Evolutionary conservation across 2,888 invertebrate genomes (phyloP).

Genomic region (Embidobia sp.): DNA sequence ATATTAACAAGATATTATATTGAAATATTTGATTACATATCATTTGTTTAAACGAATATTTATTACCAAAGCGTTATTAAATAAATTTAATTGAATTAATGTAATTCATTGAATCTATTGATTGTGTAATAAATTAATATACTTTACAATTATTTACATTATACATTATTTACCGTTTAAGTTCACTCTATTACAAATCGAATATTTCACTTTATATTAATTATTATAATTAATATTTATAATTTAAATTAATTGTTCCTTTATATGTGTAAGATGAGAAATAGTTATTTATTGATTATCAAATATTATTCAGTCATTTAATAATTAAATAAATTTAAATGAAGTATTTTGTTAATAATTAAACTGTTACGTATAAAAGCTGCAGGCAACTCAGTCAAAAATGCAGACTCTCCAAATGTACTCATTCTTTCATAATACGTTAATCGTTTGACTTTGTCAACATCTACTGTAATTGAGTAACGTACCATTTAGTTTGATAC

Average conservation of each 20-base stretch:
- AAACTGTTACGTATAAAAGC: background rate
- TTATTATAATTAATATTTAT: constrained; percentile 21
- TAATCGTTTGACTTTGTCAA: too few species aligned
- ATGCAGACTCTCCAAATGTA: background rate
- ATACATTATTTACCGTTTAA: too few species aligned
- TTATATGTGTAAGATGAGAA: constrained; percentile 1
- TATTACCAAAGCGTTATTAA: background rate
- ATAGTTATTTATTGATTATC: constrained; percentile 1
- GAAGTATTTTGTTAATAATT: constrained; percentile 14
- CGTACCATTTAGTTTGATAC: too few species aligned
- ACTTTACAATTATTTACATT: too few species aligned
- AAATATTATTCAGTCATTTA: constrained; percentile 7
- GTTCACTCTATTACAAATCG: too few species aligned
- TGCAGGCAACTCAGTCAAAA: constrained; percentile 24
- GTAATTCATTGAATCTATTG: background rate
- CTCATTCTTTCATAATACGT: background rate
- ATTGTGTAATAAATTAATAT: too few species aligned
- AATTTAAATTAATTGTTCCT: constrained; percentile 24
- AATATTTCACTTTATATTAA: background rate
- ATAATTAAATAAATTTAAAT: constrained; percentile 1
- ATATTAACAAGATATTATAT: background rate
- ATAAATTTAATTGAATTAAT: background rate
- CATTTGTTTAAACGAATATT: constrained; percentile 1
- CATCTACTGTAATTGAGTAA: too few species aligned
- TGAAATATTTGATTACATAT: constrained; percentile 12